phyloP scores from a whole-genome alignment of 2,888 invertebrate genomes.

The Platycheirus albimanus region DNA sequence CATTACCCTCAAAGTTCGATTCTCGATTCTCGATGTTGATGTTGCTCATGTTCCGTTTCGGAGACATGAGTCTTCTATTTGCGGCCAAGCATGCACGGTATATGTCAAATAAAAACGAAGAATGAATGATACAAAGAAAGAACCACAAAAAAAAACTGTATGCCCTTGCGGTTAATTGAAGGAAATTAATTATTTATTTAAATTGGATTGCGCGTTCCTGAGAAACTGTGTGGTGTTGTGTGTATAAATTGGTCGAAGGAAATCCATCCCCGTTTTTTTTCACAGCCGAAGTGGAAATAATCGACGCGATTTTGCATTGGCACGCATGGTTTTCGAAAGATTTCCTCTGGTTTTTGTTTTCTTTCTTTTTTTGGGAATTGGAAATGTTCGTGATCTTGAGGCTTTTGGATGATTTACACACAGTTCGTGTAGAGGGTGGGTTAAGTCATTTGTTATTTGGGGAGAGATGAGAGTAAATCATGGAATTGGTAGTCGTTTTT shows the following conservation, averaged over 20 bases:
- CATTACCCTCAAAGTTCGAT: slow-evolving; percentile 49
- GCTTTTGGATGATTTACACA: slow-evolving; percentile 19
- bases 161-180: slow-evolving; percentile 80
- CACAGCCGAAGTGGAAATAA: slow-evolving; percentile 38
- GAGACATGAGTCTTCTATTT: slow-evolving; percentile 52
- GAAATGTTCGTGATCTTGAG: slow-evolving; percentile 45
- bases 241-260: slow-evolving; percentile 36
- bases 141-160: slow-evolving; percentile 54
- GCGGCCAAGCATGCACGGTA: slow-evolving; percentile 47
- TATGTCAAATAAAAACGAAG: slow-evolving; percentile 52
- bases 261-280: slow-evolving; percentile 16
- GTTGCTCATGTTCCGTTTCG: slow-evolving; percentile 55
- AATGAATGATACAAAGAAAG: slow-evolving; percentile 14
- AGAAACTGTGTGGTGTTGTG: slow-evolving; percentile 42
- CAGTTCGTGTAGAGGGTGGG: slow-evolving; percentile 24
- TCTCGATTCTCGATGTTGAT: slow-evolving; percentile 42
- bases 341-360: slow-evolving; percentile 15
- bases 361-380: not conserved
- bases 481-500: slow-evolving; percentile 29
- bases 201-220: slow-evolving; percentile 78
- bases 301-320: slow-evolving; percentile 59
- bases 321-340: slow-evolving; percentile 49
- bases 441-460: slow-evolving; percentile 46
- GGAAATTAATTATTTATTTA: slow-evolving; percentile 82
- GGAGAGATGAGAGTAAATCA: slow-evolving; percentile 39